These are phyloP conservation scores for Osmerus eperlanus DNA, from an alignment of 2,113 vertebrate genomes.

Conservation along the genomic window DNA sequence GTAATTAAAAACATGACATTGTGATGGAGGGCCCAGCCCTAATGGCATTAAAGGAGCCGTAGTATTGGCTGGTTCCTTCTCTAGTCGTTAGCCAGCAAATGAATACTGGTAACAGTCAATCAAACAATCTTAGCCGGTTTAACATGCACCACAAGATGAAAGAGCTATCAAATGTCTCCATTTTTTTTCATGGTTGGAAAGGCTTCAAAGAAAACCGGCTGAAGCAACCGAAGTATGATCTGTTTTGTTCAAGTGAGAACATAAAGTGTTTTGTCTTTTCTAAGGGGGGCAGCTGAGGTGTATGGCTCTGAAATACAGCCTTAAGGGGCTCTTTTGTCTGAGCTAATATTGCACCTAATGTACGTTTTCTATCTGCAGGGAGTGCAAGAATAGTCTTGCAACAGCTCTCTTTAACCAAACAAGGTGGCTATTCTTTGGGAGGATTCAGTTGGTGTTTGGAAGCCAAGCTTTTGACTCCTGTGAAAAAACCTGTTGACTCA, in stretches of 20 bases:
- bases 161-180: conserved; percentile 27
- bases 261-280: conserved; percentile 39
- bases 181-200: conserved; percentile 22
- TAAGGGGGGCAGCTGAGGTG: conserved; percentile 25
- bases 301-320: conserved; percentile 10
- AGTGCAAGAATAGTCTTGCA: conserved; percentile 43
- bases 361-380: conserved; percentile 13
- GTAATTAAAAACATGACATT: conserved; percentile 62
- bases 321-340: conserved; percentile 33
- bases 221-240: conserved; percentile 12
- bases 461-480: conserved; percentile 42
- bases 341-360: conserved; percentile 30
- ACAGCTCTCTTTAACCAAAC: conserved; percentile 28
- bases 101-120: conserved; percentile 49
- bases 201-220: conserved; percentile 47
- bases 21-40: conserved; percentile 46
- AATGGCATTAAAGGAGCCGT: conserved; percentile 43
- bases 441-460: conserved; percentile 36
- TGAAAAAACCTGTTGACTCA: conserved; percentile 58
- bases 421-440: conserved; percentile 36
- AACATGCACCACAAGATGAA: conserved; percentile 42
- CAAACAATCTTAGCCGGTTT: conserved; percentile 36
- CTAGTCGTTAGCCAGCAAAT: conserved; percentile 38
- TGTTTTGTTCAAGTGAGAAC: conserved; percentile 45
- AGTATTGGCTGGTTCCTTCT: conserved; percentile 32